These are phyloP conservation scores for Pectinophora gossypiella DNA, from an alignment of 1,140 invertebrate species.

Conservation along the genomic window DNA sequence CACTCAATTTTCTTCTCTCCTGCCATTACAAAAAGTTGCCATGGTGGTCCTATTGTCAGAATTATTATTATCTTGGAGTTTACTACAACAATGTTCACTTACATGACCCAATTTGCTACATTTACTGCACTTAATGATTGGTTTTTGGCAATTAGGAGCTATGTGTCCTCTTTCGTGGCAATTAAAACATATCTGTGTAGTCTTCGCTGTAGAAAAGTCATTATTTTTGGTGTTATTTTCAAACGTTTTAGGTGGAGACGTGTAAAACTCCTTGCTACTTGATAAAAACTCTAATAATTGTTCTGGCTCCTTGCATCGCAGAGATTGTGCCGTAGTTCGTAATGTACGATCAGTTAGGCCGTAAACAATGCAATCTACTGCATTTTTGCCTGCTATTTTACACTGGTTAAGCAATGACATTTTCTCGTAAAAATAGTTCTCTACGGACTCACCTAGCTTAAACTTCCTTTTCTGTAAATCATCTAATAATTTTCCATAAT, in stretches of 20 bases:
- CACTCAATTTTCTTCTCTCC: too few species aligned
- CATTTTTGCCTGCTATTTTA: conserved; percentile 4
- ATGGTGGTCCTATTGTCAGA: too few species aligned
- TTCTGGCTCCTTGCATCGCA: conserved; percentile 6
- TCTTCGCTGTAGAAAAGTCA: neutral
- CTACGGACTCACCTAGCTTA: conserved; percentile 4
- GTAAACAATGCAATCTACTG: conserved; percentile 7
- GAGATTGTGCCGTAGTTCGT: neutral
- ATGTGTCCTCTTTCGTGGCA: conserved; percentile 4
- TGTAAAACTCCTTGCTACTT: conserved; percentile 8
- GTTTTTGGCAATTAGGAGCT: conserved; percentile 1
- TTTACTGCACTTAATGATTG: conserved; percentile 7
- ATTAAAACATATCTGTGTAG: conserved; percentile 5
- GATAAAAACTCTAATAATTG: conserved; percentile 6
- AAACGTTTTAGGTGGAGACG: neutral
- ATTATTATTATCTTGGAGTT: too few species aligned
- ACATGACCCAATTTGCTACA: too few species aligned
- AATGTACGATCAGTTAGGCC: conserved; percentile 7
- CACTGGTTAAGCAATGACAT: conserved; percentile 8
- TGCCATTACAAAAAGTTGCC: too few species aligned
- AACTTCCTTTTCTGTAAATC: conserved; percentile 5
- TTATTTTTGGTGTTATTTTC: neutral
- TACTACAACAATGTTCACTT: too few species aligned
- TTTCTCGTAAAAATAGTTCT: conserved; percentile 11
- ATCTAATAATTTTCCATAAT: conserved; percentile 10